phyloP scores from a whole-genome alignment of 2,888 invertebrate species.

The Bellardia bayeri region DNA sequence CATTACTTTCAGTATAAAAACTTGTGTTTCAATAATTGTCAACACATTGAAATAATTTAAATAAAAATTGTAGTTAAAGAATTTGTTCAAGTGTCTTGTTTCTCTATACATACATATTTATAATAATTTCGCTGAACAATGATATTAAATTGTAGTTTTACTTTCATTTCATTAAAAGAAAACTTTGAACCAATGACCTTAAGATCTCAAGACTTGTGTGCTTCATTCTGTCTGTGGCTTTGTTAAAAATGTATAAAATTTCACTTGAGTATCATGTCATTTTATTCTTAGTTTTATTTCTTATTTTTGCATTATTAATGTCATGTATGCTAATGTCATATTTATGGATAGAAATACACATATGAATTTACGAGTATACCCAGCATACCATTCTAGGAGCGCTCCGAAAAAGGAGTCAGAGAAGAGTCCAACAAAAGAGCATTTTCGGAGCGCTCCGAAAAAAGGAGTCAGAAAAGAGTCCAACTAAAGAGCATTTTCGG shows the following conservation, averaged over 20 bases:
- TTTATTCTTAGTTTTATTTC: background rate
- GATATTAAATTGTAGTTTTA: conserved; percentile 28
- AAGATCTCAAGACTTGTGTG: conserved; percentile 34
- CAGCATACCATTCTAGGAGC: too few relatives aligned
- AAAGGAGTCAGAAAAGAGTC: too few relatives aligned
- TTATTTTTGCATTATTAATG: conserved; percentile 56
- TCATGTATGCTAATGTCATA: conserved; percentile 71
- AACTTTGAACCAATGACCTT: conserved; percentile 59
- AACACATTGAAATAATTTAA: too few relatives aligned
- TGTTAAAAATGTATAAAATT: conserved; percentile 25
- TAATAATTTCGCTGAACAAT: background rate
- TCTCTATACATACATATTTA: too few relatives aligned
- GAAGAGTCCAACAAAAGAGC: too few relatives aligned
- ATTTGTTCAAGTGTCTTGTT: background rate
- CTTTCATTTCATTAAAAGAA: conserved; percentile 5
- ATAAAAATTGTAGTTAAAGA: background rate
- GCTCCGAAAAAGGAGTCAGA: too few relatives aligned
- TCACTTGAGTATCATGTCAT: conserved; percentile 22
- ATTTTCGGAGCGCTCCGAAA: too few relatives aligned
- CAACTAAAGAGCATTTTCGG: too few relatives aligned
- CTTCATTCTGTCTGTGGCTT: background rate
- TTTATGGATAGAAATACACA: conserved; percentile 33
- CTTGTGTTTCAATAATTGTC: too few relatives aligned
- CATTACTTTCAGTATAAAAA: too few relatives aligned
- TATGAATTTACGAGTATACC: background rate